Evolutionary conservation across 2,888 invertebrate species (phyloP), one percentile per base, ranked within the genome.

Genomic region (Hymenopus coronatus): DNA sequence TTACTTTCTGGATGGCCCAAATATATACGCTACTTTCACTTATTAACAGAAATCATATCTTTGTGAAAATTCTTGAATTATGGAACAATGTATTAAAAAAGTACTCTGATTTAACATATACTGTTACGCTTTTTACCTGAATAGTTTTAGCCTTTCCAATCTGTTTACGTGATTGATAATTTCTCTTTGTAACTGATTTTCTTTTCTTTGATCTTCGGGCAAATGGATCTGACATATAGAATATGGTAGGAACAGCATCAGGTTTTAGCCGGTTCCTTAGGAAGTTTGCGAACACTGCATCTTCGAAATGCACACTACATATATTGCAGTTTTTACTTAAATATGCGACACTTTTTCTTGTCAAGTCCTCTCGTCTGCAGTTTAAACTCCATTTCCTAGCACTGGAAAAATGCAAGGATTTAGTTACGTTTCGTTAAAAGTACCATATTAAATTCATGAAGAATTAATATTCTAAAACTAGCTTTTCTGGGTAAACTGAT

Each of bases 281-380:
- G n/a, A 86, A 86, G 28, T 40, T 46, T 12, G 15, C 14, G 54
- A 25, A 86, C 86, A 86, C 54, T 3, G n/a, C 20, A 86, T 70
- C 70, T 86, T 86, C 54, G 25, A 86, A 86, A 54, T 86, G 86
- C n/a, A 27, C 3, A 86, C 86, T 86, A 86, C 86, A 86, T 86
- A 86, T 54, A 2, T 8, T 40, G 28, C 54, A 86, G 70, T 86
- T 86, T 54, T 33, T 86, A 86, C 54, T 46, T 86, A 86, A 86
- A 86, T 86, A 54, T 54, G 33, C 14, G 70, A 46, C 86, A 40
- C 54, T n/a, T 2, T 86, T 86, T 86, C 54, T 86, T 27, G 28
- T 46, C 20, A 83, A 83, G 8, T 83, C 83, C n/a, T 83, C 83
- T 83, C 25, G 6, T 27, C 83, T 83, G 83, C 83, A 86, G 46